Base-by-base conservation (phyloP, 2,113 vertebrate species). In the Urocynchramus pylzowi region DNA sequence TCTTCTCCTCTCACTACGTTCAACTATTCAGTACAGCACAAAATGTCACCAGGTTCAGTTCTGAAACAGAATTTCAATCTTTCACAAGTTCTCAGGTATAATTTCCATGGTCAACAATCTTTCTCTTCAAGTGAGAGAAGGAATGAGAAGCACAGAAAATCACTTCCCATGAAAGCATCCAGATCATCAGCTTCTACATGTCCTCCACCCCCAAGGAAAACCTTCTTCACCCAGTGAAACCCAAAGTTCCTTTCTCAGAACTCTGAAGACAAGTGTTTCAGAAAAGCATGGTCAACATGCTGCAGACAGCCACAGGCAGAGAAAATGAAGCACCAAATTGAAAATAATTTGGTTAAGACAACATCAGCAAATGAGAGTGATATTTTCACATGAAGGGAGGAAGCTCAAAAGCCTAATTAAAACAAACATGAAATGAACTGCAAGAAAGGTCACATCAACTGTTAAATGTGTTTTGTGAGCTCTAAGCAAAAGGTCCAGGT, bases 251-350 rank as follows among this genome's bases (percentile, higher is more conserved):
- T 64, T 64, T 69, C 75, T 67, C 18, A 26, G 31, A 91, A 31
- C 13, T 44, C 49, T 53, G 28, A 88, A 47, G 45, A 69, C 28
- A 65, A 68, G 67, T 9, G 33, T 63, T 88, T 84, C 33, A 57
- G 85, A 88, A 96, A 94, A 95, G 88, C 88, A 94, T 47, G 88
- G 85, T 73, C 83, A 88, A 57, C 85, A 67, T 77, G 92, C 85
- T 95, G 90, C 79, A 96, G 54, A 44, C 18, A 61, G 94, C 86
- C 59, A 69, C 42, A 86, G 53, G 31, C 92, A 90, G 24, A 57
- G 79, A 45, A 96, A 86, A 65, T 0, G 5, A 95, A 97, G 90
- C 50, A 93, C 68, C 83, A 76, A 93, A 92, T 86, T 53, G 7
- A 20, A 86, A 87, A 75, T 65, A 35, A 92, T 88, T 94, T 88